Base-by-base conservation (phyloP, 2,113 vertebrate genomes). In the Eleginops maclovinus region DNA sequence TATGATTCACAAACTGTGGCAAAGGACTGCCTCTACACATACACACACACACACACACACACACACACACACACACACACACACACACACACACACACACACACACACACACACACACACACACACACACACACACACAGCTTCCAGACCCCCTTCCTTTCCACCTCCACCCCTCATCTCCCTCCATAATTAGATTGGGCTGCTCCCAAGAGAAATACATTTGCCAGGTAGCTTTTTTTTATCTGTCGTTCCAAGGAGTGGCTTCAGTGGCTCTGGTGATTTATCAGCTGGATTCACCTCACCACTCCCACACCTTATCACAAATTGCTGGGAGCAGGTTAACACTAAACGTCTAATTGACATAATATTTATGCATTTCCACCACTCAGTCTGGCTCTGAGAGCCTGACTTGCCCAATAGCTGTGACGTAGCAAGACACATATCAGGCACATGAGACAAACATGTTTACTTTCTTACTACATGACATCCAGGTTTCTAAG, bases 211-310 rank as follows among this genome's bases (percentile, higher is more conserved):
- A 89, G 92, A 87, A 90, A 90, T 94, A 86, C 88, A 85, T 94
- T 95, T 96, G 91, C 88, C 88, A 93, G 92, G 88, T 92, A 88
- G 36, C 17, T 54, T 51, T 94, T 79, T 88, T 83, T 92, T 91
- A 88, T 94, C 89, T 88, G 88, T 84, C 31, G 74, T 93, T 93
- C 83, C 82, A 24, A 70, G 69, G 77, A 72, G 85, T 75, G 69
- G 83, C 62, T 87, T 49, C 44, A 63, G 83, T 83, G 44, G 88
- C 73, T 93, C 72, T 85, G 91, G 92, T 95, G 87, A 92, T 95
- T 95, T 95, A 72, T 92, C 94, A 93, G 93, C 89, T 94, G 92
- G 94, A 95, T 95, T 96, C 94, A 94, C 92, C 94, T 92, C 85
- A 91, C 89, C 93, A 94, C 89, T 90, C 92, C 78, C 73, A 75